These are phyloP conservation scores for Mythimna loreyi DNA, from an alignment of 2,888 invertebrate species.

Conservation along the genomic window DNA sequence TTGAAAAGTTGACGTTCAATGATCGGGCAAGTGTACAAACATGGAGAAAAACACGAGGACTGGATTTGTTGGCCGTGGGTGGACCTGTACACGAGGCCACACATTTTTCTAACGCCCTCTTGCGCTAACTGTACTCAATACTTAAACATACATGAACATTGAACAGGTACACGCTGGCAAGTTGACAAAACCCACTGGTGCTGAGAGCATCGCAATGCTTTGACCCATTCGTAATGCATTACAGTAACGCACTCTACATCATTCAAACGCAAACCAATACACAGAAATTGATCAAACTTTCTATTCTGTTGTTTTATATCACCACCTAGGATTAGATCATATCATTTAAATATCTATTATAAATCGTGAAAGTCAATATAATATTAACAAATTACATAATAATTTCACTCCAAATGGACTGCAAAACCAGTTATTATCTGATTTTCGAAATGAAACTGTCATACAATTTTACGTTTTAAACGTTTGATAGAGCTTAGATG, in stretches of 20 bases:
- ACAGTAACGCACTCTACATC: conserved; percentile 16
- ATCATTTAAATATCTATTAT: conserved; percentile 14
- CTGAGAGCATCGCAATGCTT: conserved; percentile 38
- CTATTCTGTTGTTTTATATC: conserved; percentile 9
- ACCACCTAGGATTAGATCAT: conserved; percentile 27
- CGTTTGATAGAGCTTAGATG: conserved; percentile 22
- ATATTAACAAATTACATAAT: conserved; percentile 34
- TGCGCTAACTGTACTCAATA: conserved; percentile 83
- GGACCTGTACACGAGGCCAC: conserved; percentile 82
- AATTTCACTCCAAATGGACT: conserved; percentile 2
- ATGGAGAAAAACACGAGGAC: conserved; percentile 71
- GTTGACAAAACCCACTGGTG: conserved; percentile 56
- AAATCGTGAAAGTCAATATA: conserved; percentile 34
- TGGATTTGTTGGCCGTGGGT: conserved; percentile 80
- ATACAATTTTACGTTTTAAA: conserved; percentile 32
- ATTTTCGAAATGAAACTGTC: conserved; percentile 37
- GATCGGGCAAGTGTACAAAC: conserved; percentile 65
- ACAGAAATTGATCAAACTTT: conserved; percentile 19
- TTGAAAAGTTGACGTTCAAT: conserved; percentile 64
- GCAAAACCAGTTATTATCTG: conserved; percentile 26
- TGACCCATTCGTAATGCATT: conserved; percentile 45
- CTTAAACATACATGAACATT: conserved; percentile 62
- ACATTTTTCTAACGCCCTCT: conserved; percentile 85
- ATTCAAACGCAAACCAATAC: conserved; percentile 3
- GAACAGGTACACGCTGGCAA: conserved; percentile 60